Percentiles rank a stretch among this genome's conserved stretches.
Conservation (phyloP, 64 coral and sea anemone genomes). For the Montipora cactus region DNA sequence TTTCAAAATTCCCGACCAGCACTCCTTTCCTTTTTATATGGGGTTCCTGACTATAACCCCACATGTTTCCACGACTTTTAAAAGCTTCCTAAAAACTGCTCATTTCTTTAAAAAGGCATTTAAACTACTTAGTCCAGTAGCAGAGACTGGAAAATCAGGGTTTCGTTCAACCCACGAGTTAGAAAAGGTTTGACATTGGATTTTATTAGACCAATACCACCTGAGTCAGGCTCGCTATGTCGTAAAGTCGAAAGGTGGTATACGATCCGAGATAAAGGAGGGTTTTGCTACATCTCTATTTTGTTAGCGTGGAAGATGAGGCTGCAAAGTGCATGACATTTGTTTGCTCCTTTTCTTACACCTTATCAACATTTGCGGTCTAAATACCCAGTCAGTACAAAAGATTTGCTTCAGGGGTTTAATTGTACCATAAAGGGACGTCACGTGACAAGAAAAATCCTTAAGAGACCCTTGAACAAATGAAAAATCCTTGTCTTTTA, state of each 20-base stretch:
- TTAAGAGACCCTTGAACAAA: neutral
- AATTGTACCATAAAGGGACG: neutral
- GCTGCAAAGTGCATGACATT: neutral
- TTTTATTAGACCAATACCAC: neutral
- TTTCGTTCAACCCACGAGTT: neutral
- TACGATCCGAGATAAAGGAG: neutral
- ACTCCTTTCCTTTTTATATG: too few relatives aligned
- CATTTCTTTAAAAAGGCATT: too few relatives aligned
- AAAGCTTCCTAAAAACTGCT: too few relatives aligned
- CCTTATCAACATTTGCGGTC: neutral
- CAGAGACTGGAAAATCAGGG: too few relatives aligned
- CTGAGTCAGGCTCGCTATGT: neutral
- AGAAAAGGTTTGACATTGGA: too few relatives aligned
- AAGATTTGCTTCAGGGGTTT: neutral
- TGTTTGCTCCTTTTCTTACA: neutral
- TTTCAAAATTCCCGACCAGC: too few relatives aligned
- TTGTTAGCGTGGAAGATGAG: neutral
- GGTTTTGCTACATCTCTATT: neutral
- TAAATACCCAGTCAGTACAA: neutral
- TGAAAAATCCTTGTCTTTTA: neutral
- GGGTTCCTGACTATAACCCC: too few relatives aligned
- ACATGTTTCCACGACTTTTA: too few relatives aligned
- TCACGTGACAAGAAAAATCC: neutral
- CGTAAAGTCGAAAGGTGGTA: constrained; percentile 4
- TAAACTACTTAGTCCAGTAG: too few relatives aligned